A percentile compares a stretch with the other conserved stretches of the same genome.
These are phyloP conservation scores for Daptonema setosum DNA, from an alignment of 2,888 invertebrate genomes.

Conservation along the genomic window DNA sequence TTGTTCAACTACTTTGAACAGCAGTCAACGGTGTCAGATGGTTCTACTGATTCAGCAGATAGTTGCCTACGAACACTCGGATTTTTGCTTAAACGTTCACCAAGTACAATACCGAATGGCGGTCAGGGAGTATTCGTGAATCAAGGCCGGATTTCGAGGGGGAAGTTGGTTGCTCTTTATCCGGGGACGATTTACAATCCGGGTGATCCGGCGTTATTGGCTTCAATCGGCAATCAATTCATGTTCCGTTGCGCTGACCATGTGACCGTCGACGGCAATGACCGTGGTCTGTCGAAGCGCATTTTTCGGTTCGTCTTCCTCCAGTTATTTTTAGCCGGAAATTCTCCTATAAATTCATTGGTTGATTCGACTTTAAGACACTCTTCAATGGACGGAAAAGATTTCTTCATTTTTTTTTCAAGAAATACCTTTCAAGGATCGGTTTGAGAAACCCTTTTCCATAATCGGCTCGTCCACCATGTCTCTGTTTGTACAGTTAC, in stretches of 20 bases:
- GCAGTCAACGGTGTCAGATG: neutral
- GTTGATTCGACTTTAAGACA: too few relatives aligned
- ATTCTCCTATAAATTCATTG: too few relatives aligned
- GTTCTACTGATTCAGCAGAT: neutral
- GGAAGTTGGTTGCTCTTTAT: conserved; percentile 10
- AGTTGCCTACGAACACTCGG: neutral
- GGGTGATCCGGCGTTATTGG: conserved; percentile 33
- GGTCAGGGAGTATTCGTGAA: conserved; percentile 3
- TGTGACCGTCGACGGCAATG: conserved; percentile 33
- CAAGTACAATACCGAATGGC: neutral
- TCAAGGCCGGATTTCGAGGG: neutral
- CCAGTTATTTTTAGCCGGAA: neutral
- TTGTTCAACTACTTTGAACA: too few relatives aligned
- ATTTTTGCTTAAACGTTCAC: neutral
- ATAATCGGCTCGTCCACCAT: too few relatives aligned
- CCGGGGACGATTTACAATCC: conserved; percentile 32
- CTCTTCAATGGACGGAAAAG: too few relatives aligned
- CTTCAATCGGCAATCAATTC: conserved; percentile 33
- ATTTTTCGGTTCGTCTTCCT: conserved; percentile 28
- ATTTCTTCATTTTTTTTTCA: too few relatives aligned
- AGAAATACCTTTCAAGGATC: too few relatives aligned
- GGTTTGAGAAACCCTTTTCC: too few relatives aligned
- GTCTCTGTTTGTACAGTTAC: too few relatives aligned
- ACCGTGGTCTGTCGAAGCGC: conserved; percentile 30
- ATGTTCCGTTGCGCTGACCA: conserved; percentile 35